Percentiles rank a stretch among this genome's conserved stretches.
Evolutionary conservation across 2,797 vertebrate species (phyloP).

Genomic region (Merluccius polli): DNA sequence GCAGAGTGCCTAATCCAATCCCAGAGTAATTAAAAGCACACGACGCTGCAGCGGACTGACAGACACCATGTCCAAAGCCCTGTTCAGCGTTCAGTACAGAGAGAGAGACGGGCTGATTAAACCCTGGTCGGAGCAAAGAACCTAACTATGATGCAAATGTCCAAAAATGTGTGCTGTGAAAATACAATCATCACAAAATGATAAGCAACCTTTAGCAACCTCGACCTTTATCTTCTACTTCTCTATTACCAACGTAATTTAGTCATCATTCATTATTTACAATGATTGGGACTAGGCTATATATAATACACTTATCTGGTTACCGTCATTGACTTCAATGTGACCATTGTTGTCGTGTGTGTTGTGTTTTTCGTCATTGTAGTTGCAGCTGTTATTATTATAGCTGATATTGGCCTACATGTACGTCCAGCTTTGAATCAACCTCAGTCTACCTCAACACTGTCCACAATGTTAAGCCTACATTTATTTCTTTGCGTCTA

Average conservation of each 20-base stretch:
- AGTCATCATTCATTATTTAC: neutral
- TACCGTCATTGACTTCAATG: too few relatives aligned
- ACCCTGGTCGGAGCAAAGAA: neutral
- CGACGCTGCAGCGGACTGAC: conserved; percentile 44
- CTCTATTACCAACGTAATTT: neutral
- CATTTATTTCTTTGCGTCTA: neutral
- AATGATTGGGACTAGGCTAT: too few relatives aligned
- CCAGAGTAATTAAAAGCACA: conserved; percentile 61
- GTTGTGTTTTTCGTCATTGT: too few relatives aligned
- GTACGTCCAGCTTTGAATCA: neutral
- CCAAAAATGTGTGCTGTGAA: neutral
- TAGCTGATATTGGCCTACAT: neutral
- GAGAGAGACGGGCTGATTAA: conserved; percentile 4
- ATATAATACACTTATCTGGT: neutral
- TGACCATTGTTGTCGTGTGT: too few relatives aligned
- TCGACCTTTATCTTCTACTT: neutral
- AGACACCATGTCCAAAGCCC: conserved; percentile 47
- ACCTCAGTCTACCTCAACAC: neutral
- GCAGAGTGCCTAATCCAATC: conserved; percentile 54
- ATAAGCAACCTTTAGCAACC: neutral
- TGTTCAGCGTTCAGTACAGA: conserved; percentile 8
- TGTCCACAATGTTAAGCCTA: neutral
- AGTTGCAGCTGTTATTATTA: too few relatives aligned
- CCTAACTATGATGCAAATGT: neutral
- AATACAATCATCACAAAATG: neutral